Base-by-base conservation (phyloP, 2,888 invertebrate genomes). In the Rhamphomyia laevipes region DNA sequence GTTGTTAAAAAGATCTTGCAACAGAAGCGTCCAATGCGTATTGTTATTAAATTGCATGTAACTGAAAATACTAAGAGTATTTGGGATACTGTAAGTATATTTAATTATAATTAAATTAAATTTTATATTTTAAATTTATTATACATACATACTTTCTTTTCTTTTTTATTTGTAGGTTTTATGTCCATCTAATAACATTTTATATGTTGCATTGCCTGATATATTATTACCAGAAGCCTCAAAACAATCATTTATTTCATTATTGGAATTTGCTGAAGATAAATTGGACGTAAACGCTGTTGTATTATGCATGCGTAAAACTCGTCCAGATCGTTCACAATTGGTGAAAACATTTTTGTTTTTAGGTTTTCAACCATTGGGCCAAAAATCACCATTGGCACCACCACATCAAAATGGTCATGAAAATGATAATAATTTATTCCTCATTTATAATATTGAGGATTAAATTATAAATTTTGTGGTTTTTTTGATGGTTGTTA, bases 261-360 rank as follows among this genome's bases (percentile, higher is more conserved):
- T 96, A 47, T 75, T 96, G 60, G 96, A 96, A 76, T 94, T 92
- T 66, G 95, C 94, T 47, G 96, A 96, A 70, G 95, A 96, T 66
- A 81, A 86, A 55, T 79, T 96, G 47, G 81, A 82, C 54, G 91
- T 90, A 68, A 77, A 78, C 58, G 81, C 86, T 65, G 85, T 88
- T 62, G 76, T 79, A 53, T 72, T 80, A 65, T 88, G 86, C 72
- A 82, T 92, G 67, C 80, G 81, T 58, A 90, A 90, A 72, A 82
- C 85, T 63, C 82, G 91, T 47, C 70, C 80, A 45, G 93, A 95
- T 66, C 81, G 91, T 73, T 84, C 85, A 47, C 82, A 84, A 58
- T 77, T 96, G 62, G 82, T 96, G 56, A 85, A 94, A 60, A 93
- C 94, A 33, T 96, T 96, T 80, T 91, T 93, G 86, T 94, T 93